Evolutionary conservation across 2,888 invertebrate genomes (phyloP).

Genomic region (Nephrotoma flavescens): DNA sequence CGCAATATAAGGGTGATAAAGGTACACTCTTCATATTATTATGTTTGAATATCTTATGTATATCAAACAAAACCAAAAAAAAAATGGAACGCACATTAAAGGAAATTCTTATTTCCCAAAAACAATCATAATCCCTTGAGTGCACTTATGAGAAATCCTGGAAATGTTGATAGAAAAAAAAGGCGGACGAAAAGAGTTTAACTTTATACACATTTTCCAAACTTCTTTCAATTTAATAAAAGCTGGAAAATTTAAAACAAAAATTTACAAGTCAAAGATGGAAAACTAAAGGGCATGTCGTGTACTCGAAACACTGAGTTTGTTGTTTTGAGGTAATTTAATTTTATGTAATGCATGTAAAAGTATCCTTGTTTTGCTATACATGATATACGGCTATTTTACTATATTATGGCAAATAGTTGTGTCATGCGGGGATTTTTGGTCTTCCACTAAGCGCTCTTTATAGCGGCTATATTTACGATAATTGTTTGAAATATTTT

Average conservation of each 20-base stretch:
- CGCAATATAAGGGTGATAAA: background rate
- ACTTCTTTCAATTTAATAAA: background rate
- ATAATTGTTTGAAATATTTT: too few relatives aligned
- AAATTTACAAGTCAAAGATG: background rate
- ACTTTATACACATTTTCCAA: background rate
- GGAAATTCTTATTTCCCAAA: background rate
- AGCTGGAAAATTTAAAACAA: background rate
- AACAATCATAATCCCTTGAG: background rate
- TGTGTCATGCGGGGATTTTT: too few relatives aligned
- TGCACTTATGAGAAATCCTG: background rate
- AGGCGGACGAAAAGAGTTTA: background rate
- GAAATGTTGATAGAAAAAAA: background rate
- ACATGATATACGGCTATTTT: background rate
- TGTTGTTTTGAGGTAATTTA: background rate
- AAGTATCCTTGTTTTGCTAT: background rate
- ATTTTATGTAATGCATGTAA: background rate
- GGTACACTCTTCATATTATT: background rate
- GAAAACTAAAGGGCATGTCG: background rate
- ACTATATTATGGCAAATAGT: too few relatives aligned
- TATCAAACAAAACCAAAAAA: background rate
- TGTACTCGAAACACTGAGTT: background rate
- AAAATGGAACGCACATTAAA: background rate
- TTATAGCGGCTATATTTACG: too few relatives aligned
- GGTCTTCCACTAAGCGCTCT: too few relatives aligned
- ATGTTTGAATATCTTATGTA: too few relatives aligned